Evolutionary conservation across 1,140 invertebrate species (phyloP).

Genomic region (Leptopilina boulardi): DNA sequence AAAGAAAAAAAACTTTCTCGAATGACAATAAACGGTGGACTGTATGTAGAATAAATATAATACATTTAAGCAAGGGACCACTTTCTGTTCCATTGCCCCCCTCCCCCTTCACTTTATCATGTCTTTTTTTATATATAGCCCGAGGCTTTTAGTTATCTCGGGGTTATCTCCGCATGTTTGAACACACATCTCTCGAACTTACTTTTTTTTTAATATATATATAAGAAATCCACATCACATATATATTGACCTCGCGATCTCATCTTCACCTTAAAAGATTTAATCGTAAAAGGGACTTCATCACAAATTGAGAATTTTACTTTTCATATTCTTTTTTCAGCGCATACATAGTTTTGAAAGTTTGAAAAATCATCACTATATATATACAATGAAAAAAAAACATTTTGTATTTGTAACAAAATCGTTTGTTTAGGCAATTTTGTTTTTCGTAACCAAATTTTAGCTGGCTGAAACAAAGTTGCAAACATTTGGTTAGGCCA

Average conservation of each 20-base stretch:
- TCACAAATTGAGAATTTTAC: neutral
- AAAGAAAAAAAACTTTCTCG: conserved; percentile 3
- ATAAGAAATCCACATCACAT: conserved; percentile 14
- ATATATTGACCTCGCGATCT: neutral
- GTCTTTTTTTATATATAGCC: neutral
- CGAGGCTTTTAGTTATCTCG: neutral
- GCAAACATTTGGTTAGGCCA: too few relatives aligned
- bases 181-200: conserved; percentile 17
- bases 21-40: conserved; percentile 14
- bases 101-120: neutral
- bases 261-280: conserved; percentile 6
- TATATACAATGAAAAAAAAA: too few relatives aligned
- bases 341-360: too few relatives aligned
- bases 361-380: too few relatives aligned
- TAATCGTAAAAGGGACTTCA: neutral
- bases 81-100: neutral
- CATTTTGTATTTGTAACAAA: too few relatives aligned
- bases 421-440: too few relatives aligned
- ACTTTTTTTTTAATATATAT: neutral
- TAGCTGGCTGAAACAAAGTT: too few relatives aligned
- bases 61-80: neutral
- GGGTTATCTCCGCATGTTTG: conserved; percentile 5
- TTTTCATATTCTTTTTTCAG: neutral
- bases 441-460: too few relatives aligned
- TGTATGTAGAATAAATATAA: conserved; percentile 1